Percentiles rank a stretch among this genome's conserved stretches.
Evolutionary conservation across 1,140 invertebrate species (phyloP).

Genomic region (Drosophila serrata): DNA sequence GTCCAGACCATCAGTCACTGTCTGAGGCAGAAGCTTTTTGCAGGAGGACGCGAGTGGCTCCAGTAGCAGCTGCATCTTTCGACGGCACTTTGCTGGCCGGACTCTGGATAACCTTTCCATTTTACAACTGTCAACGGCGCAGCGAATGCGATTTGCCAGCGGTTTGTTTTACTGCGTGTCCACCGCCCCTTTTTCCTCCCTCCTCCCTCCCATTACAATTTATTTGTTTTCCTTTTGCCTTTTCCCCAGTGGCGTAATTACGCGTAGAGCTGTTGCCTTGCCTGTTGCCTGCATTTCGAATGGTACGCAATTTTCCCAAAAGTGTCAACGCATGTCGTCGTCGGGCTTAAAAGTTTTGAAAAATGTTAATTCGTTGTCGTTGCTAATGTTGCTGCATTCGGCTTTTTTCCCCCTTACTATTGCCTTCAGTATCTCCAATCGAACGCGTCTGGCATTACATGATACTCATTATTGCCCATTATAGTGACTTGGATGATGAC

Average conservation of each 20-base stretch:
- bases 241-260: constrained; percentile 56
- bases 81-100: constrained; percentile 37
- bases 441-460: constrained; percentile 67
- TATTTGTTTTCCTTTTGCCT: constrained; percentile 22
- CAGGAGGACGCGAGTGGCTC: constrained; percentile 9
- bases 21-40: constrained; percentile 54
- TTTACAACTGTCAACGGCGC: constrained; percentile 69
- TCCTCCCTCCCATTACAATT: background rate
- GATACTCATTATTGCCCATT: constrained; percentile 73
- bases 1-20: constrained; percentile 71
- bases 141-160: constrained; percentile 57
- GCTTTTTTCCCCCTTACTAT: constrained; percentile 35
- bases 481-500: constrained; percentile 33
- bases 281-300: constrained; percentile 58
- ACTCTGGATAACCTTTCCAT: constrained; percentile 73
- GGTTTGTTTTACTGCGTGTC: constrained; percentile 46
- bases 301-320: constrained; percentile 75
- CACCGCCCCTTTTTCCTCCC: no score
- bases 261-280: constrained; percentile 41
- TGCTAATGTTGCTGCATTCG: constrained; percentile 42
- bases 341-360: constrained; percentile 40
- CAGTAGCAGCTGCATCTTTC: constrained; percentile 37
- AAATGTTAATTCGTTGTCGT: constrained; percentile 71
- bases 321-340: constrained; percentile 71
- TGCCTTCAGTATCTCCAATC: constrained; percentile 35